Evolutionary conservation across 1,140 invertebrate species (phyloP).

Genomic region (Hyphantria cunea): DNA sequence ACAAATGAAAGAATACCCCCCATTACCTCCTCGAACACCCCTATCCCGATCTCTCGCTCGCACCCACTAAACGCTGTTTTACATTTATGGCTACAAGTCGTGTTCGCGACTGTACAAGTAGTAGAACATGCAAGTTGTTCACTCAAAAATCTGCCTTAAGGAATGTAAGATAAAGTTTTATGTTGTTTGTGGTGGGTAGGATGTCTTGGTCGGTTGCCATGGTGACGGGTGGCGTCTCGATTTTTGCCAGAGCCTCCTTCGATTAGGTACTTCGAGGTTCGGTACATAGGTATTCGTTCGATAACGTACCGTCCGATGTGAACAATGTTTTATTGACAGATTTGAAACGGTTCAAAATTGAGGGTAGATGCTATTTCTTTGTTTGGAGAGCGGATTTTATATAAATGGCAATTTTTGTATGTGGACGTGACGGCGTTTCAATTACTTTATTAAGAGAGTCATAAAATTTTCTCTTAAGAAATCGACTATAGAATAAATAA

Average conservation of each 20-base stretch:
- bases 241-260: slow-evolving; percentile 69
- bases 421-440: no score
- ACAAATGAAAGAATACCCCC: slow-evolving; percentile 74
- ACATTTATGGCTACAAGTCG: slow-evolving; percentile 76
- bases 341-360: slow-evolving; percentile 46
- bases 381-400: slow-evolving; percentile 7
- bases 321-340: slow-evolving; percentile 64
- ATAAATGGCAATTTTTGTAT: neutral
- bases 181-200: slow-evolving; percentile 35
- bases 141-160: slow-evolving; percentile 42
- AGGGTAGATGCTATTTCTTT: slow-evolving; percentile 10
- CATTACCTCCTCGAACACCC: slow-evolving; percentile 24
- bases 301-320: slow-evolving; percentile 22
- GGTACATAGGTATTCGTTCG: slow-evolving; percentile 28
- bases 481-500: no score
- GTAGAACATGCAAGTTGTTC: slow-evolving; percentile 7
- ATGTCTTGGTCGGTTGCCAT: slow-evolving; percentile 48
- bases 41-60: slow-evolving; percentile 41
- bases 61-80: slow-evolving; percentile 69
- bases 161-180: slow-evolving; percentile 33
- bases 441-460: neutral
- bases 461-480: neutral
- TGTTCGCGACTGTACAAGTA: slow-evolving; percentile 45
- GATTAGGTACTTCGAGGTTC: slow-evolving; percentile 46
- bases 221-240: slow-evolving; percentile 66